Base-by-base conservation (phyloP, 2,888 invertebrate species). In the Abscondita cerata region DNA sequence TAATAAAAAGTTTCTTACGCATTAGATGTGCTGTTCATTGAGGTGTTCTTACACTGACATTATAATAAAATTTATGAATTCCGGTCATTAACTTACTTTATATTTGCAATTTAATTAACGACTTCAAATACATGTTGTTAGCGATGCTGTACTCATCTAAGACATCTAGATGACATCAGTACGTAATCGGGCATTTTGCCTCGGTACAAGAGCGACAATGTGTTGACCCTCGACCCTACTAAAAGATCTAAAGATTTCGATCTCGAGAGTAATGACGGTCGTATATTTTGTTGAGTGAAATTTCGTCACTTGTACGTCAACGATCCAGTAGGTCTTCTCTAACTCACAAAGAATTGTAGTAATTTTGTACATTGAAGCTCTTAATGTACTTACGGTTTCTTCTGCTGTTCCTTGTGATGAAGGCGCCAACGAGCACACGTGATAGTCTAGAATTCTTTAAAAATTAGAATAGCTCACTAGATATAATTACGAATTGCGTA, bases 191-290 rank as follows among this genome's bases (percentile, higher is more conserved):
- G 46, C 61, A 57, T 65, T 64, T 57, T 59, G 60, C 58, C 56
- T 52, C 50, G 62, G 54, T 58, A 65, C 69, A 66, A 59, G 59
- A 57, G 56, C 66, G 64, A 66, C 64, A 67, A 66, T 64, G 58
- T 60, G 44, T 36, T 55, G 68, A 64, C 62, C 68, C 61, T 46
- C 64, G 68, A 66, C 68, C 68, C 62, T 18, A 48, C 57, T 53
- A 38, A 40, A 50, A 64, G 59, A 57, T 57, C 56, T 38, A 41
- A 47, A 60, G 60, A 60, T 53, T 51, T 53, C 54, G 63, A 64
- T 64, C 60, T 64, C 57, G 60, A 48, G 56, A 66, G 63, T 69
- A 68, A 68, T 68, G 67, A 62, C 65, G 57, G 52, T 64, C 67
- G 66, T 67, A 69, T 61, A 63, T 67, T 60, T 67, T 59, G 54